These are phyloP conservation scores for Notamacropus eugenii DNA, from an alignment of 2,797 vertebrate genomes.

Conservation along the genomic window DNA sequence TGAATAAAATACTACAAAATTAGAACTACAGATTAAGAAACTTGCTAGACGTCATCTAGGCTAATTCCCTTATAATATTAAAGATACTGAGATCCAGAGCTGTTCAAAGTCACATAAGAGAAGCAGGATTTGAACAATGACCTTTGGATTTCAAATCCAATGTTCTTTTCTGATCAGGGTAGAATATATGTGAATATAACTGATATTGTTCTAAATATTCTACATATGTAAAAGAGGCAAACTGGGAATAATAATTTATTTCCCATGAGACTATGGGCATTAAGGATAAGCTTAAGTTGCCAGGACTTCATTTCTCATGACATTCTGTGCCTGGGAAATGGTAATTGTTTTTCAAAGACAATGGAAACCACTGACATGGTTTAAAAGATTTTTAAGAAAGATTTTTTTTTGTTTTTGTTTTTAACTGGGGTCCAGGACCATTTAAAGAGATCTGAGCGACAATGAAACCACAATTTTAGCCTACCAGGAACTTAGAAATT, in stretches of 20 bases:
- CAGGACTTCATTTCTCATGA: background rate
- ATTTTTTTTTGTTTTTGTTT: background rate
- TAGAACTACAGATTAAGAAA: background rate
- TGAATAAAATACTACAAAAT: background rate
- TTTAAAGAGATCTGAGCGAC: background rate
- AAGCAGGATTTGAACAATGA: background rate
- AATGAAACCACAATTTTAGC: background rate
- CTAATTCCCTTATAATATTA: background rate
- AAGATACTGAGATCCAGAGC: background rate
- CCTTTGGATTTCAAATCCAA: background rate
- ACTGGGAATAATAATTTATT: background rate
- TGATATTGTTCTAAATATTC: background rate
- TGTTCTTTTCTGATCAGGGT: background rate
- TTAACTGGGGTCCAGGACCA: background rate
- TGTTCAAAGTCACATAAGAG: background rate
- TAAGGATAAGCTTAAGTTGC: background rate
- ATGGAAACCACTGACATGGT: background rate
- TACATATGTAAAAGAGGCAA: background rate
- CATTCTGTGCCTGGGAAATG: background rate
- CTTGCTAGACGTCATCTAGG: background rate
- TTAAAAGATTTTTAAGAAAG: background rate
- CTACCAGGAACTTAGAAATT: background rate
- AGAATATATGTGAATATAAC: too few species aligned
- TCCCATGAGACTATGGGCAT: background rate
- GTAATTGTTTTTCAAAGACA: background rate